phyloP scores from a whole-genome alignment of 2,797 vertebrate species.

The Decapterus maruadsi region DNA sequence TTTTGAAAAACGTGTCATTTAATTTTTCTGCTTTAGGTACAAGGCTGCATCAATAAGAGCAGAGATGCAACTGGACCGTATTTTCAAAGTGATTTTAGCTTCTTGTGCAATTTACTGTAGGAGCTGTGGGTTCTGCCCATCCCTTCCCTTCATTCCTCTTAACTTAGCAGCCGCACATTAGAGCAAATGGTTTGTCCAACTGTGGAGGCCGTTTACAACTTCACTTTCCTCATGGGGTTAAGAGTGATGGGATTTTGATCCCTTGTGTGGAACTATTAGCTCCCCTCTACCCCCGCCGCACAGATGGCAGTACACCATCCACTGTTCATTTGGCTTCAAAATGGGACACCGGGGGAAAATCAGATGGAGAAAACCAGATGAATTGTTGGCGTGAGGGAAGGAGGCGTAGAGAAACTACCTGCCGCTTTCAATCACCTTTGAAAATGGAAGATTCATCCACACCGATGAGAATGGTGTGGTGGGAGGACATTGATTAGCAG shows the following conservation, averaged over 20 bases:
- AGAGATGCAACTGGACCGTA: conserved; percentile 7
- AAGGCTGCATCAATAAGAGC: conserved; percentile 25
- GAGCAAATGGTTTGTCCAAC: conserved; percentile 54
- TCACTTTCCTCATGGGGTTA: conserved; percentile 59
- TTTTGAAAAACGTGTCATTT: conserved; percentile 39
- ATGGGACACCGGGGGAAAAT: conserved; percentile 50
- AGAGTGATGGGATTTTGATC: conserved; percentile 73
- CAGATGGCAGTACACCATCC: conserved; percentile 68
- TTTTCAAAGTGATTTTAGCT: conserved; percentile 25
- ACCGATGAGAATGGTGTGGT: conserved; percentile 30
- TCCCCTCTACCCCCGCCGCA: conserved; percentile 45
- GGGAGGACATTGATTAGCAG: conserved; percentile 36
- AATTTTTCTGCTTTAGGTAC: conserved; percentile 36
- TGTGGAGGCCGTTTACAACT: conserved; percentile 45
- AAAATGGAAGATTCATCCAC: conserved; percentile 42
- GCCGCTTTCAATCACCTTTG: conserved; percentile 42
- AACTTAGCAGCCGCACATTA: conserved; percentile 52
- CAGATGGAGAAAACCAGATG: conserved; percentile 38
- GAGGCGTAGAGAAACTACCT: conserved; percentile 22
- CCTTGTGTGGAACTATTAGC: conserved; percentile 66
- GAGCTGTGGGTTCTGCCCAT: conserved; percentile 13
- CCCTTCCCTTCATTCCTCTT: conserved; percentile 30
- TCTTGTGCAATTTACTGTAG: conserved; percentile 22
- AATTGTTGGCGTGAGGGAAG: conserved; percentile 33
- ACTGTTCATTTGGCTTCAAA: conserved; percentile 67